Base-by-base conservation (phyloP, 2,888 invertebrate species). In the Tenthredo livida region DNA sequence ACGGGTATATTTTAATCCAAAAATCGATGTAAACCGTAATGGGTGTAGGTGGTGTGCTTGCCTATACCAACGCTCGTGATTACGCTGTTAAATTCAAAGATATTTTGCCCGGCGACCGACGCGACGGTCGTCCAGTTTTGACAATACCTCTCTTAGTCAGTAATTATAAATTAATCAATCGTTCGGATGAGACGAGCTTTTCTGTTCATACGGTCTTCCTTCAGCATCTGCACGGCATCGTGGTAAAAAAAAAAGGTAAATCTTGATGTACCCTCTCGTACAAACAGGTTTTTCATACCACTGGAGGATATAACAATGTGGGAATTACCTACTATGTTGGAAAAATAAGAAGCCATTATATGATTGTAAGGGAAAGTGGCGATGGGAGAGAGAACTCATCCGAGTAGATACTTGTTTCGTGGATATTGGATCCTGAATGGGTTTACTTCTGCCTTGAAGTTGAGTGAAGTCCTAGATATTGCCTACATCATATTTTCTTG, bases 1-100 rank as follows among this genome's bases (percentile, higher is more conserved):
- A n/a, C 33, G 21, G 25, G 21, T n/a, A 40, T 61, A 80, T 80
- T 80, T 80, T 61, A 61, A 80, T 80, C 58, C 21, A 40, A 37
- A 80, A 58, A 80, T 80, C 58, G 15, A 58, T 80, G 58, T 61
- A 61, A 40, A 80, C 80, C 77, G 40, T 77, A 17, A 77, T 77
- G 33, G 54, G 29, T 17, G 29, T 29, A 37, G 47, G 5, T 12
- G 50, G 72, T n/a, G 50, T 12, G 29, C 17, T n/a, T 25, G 17
- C 29, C 29, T 33, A 47, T 25, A 50, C 43, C 43, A 10, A 43
- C 43, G n/a, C 40, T 43, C 72, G 21, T 43, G n/a, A 73, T 73
- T 43, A 43, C 29, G 10, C n/a, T 43, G 72, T 40, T 73, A 15
- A 73, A 73, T 73, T 73, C 10, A 33, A 33, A 33, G 43, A 43